phyloP scores from a whole-genome alignment of 2,113 vertebrate species.

The Microtus montanus region DNA sequence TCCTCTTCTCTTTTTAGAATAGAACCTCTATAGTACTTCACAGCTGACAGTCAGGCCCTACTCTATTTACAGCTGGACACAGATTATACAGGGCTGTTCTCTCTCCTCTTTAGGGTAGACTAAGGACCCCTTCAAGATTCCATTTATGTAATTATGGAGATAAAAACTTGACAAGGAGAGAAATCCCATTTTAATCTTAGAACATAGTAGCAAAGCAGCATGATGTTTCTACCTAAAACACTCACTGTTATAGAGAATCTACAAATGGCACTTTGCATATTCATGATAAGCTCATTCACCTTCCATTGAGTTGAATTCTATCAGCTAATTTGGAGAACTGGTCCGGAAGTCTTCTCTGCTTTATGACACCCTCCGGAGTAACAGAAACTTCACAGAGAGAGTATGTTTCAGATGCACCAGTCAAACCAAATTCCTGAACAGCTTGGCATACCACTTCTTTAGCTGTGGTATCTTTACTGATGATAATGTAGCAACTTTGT shows the following conservation, averaged over 20 bases:
- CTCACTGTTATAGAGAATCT: neutral
- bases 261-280: conserved; percentile 38
- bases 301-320: conserved; percentile 97
- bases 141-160: neutral
- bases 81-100: neutral
- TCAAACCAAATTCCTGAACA: conserved; percentile 93
- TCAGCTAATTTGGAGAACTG: conserved; percentile 97
- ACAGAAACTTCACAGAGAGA: conserved; percentile 97
- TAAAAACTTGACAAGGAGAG: conserved; percentile 34
- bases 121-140: neutral
- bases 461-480: conserved; percentile 98
- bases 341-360: conserved; percentile 95
- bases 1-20: conserved; percentile 5
- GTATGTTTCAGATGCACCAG: conserved; percentile 90
- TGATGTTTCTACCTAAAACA: neutral
- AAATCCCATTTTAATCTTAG: conserved; percentile 22
- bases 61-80: neutral
- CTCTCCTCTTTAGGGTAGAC: neutral
- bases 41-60: neutral
- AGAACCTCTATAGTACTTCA: conserved; percentile 26
- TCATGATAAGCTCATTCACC: conserved; percentile 82
- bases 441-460: conserved; percentile 95
- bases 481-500: conserved; percentile 98
- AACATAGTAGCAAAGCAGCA: neutral
- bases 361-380: conserved; percentile 96